Percentiles rank a stretch among this genome's conserved stretches.
Conservation (phyloP, 2,888 invertebrate genomes). For the Heterodera filipjevi region DNA sequence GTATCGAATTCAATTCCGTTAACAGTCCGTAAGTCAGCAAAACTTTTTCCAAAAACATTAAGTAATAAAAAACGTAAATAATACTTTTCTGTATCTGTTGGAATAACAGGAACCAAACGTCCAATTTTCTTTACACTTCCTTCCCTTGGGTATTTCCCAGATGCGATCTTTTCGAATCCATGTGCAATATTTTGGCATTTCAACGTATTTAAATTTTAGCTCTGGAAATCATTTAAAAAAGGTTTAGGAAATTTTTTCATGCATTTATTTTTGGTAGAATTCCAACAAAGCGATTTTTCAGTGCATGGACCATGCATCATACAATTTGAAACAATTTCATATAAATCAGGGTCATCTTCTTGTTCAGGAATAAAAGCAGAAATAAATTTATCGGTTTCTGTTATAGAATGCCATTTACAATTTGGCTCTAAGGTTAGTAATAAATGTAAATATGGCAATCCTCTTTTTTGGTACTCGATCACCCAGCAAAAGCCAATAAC, state of each 20-base stretch:
- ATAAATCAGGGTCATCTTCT: neutral
- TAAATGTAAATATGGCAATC: neutral
- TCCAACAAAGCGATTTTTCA: slow-evolving; percentile 15
- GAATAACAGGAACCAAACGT: neutral
- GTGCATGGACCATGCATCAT: slow-evolving; percentile 13
- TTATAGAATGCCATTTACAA: neutral
- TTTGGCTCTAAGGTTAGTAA: slow-evolving; percentile 4
- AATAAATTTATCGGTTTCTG: neutral
- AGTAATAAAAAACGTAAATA: slow-evolving; percentile 2
- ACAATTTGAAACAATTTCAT: slow-evolving; percentile 5
- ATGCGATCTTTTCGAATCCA: neutral
- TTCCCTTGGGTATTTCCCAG: neutral
- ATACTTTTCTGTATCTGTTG: slow-evolving; percentile 17
- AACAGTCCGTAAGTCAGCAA: neutral
- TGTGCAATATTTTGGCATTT: neutral
- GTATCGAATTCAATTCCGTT: neutral
- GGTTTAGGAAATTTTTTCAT: neutral
- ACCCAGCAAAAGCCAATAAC: neutral
- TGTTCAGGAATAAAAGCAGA: neutral
- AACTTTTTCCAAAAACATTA: neutral
- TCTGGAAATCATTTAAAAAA: neutral
- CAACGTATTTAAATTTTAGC: neutral
- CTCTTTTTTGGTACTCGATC: neutral
- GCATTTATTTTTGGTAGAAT: neutral
- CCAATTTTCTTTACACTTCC: neutral